Base-by-base conservation (phyloP, 2,888 invertebrate species). In the Linyphia triangularis region DNA sequence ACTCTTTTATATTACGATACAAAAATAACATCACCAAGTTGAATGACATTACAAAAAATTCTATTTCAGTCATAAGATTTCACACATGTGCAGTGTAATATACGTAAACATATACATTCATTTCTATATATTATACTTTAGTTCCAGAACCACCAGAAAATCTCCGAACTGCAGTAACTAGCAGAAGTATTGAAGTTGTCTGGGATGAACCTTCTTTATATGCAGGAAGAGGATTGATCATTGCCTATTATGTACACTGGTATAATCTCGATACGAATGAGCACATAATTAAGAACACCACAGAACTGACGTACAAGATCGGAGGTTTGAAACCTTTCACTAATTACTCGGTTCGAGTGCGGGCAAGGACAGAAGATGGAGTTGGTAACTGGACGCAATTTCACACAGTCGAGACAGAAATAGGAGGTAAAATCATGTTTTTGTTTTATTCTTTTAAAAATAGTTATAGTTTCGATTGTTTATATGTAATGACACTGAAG, bases 401-500 rank as follows among this genome's bases (percentile, higher is more conserved):
- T 9, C 9, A 75, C 1, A 13, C 9, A 24, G 28, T 82, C 0
- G 24, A 28, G 24, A 88, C 86, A 22, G 67, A 73, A 19, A 30
- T 75, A 9, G 86, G 75, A 81, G 40, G 86, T 88, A 69, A 22
- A 61, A 19, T 43, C 26, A n/a, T 33, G 19, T 65, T 59, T 59
- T 59, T 13, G 16, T 43, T 43, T 43, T 51, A 16, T 2, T 1
- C n/a, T 16, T 51, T n/a, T 51, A 1, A 22, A 61, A 22, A 22
- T 61, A 9, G 19, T 10, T 1, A 43, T 16, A 43, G 0, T 16
- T 1, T 43, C 1, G 1, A 16, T 13, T 43, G 13, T 13, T 1
- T 43, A 43, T 1, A 43, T 43, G 13, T 13, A 43, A 43, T 13
- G 43, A 13, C 16, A 43, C 16, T 0, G 10, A 43, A 16, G 43